Evolutionary conservation across 1,140 invertebrate genomes (phyloP).

Genomic region (Temnothorax longispinosus): DNA sequence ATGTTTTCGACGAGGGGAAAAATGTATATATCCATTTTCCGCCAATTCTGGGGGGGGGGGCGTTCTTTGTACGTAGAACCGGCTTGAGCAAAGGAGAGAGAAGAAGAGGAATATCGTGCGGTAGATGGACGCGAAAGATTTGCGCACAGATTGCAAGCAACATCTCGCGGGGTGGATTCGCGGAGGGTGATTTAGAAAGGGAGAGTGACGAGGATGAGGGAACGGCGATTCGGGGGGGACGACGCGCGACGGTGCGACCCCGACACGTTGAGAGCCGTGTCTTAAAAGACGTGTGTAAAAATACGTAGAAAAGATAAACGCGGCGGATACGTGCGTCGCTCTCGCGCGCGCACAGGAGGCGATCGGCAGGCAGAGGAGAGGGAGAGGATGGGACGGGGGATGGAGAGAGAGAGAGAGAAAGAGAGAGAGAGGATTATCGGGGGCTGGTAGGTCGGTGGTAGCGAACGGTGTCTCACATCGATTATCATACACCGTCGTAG

Average conservation of each 20-base stretch:
- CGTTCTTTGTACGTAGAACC: background rate
- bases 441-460: conserved; percentile 4
- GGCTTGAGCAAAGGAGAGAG: conserved; percentile 22
- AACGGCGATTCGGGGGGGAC: conserved; percentile 14
- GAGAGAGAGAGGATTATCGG: background rate
- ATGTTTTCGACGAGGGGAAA: background rate
- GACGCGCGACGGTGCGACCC: conserved; percentile 57
- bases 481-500: conserved; percentile 86
- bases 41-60: background rate
- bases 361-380: conserved; percentile 23
- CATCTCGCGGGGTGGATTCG: conserved; percentile 28
- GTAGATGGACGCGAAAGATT: conserved; percentile 23
- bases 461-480: conserved; percentile 73
- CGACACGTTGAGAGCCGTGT: conserved; percentile 57
- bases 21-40: background rate
- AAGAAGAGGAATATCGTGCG: conserved; percentile 1
- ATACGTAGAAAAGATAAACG: conserved; percentile 81
- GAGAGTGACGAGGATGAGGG: background rate
- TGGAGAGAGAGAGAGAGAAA: background rate
- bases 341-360: conserved; percentile 46
- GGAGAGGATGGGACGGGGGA: background rate
- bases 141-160: conserved; percentile 54
- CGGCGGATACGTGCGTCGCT: conserved; percentile 58
- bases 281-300: conserved; percentile 78
- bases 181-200: conserved; percentile 3